A percentile compares a stretch with the other conserved stretches of the same genome.
Evolutionary conservation across 2,888 invertebrate species (phyloP).

Genomic region (Drosophila trichaetosa): DNA sequence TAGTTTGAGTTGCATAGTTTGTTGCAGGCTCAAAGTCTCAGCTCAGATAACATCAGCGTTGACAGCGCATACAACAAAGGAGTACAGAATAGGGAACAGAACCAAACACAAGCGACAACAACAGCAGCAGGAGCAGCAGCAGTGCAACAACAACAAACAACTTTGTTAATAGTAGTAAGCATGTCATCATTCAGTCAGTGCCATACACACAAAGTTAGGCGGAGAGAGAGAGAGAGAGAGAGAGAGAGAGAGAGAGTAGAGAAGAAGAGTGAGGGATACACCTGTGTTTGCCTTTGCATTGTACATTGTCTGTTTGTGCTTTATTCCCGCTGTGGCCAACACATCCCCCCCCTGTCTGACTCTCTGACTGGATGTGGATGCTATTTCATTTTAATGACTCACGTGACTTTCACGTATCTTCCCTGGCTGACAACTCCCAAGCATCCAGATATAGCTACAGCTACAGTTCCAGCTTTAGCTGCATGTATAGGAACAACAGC

Average conservation of each 20-base stretch:
- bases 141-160: slow-evolving; percentile 46
- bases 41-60: slow-evolving; percentile 69
- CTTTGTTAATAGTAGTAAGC: slow-evolving; percentile 74
- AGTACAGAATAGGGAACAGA: slow-evolving; percentile 20
- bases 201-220: slow-evolving; percentile 1
- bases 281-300: slow-evolving; percentile 55
- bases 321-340: not conserved
- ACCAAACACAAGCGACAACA: slow-evolving; percentile 9
- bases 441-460: slow-evolving; percentile 24
- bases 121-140: slow-evolving; percentile 3
- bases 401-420: slow-evolving; percentile 79
- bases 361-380: slow-evolving; percentile 63
- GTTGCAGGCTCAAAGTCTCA: slow-evolving; percentile 48
- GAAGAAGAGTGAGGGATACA: slow-evolving; percentile 22
- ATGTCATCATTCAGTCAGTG: slow-evolving; percentile 59
- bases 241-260: not conserved
- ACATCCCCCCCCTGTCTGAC: not conserved
- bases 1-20: slow-evolving; percentile 14
- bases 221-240: not conserved
- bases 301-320: slow-evolving; percentile 23
- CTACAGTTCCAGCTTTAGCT: slow-evolving; percentile 19
- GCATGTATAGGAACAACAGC: slow-evolving; percentile 27
- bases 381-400: slow-evolving; percentile 80
- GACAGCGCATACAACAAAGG: slow-evolving; percentile 60
- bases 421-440: slow-evolving; percentile 37